Conservation (phyloP, 1,140 invertebrate genomes). For the Magallana angulata region DNA sequence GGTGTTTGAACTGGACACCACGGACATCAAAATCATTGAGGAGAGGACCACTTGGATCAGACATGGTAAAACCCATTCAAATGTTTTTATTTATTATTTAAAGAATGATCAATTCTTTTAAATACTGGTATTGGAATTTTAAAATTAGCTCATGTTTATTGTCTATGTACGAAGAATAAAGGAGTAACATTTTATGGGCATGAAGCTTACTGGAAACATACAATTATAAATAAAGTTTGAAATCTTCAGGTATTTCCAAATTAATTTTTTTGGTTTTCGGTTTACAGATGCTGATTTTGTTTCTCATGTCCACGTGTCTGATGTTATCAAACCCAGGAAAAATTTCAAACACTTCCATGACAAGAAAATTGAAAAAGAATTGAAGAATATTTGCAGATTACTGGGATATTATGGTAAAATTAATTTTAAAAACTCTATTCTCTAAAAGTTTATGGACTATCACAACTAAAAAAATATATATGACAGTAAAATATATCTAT, state of each 20-base stretch:
- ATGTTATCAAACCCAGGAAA: slow-evolving; percentile 64
- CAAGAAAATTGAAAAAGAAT: slow-evolving; percentile 60
- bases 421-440: no score
- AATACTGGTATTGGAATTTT: no score
- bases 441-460: not conserved
- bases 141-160: no score
- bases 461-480: no score
- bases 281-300: slow-evolving; percentile 19
- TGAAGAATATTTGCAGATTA: slow-evolving; percentile 58
- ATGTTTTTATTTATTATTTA: no score
- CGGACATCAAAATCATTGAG: slow-evolving; percentile 71
- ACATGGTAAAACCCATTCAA: slow-evolving; percentile 57
- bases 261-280: not conserved
- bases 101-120: no score
- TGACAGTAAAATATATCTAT: no score
- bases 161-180: no score
- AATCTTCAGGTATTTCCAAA: no score
- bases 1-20: slow-evolving; percentile 69
- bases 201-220: no score
- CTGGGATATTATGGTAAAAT: slow-evolving; percentile 69
- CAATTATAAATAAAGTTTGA: no score
- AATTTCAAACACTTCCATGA: slow-evolving; percentile 71
- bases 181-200: no score
- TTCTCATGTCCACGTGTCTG: not conserved
- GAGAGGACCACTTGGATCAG: slow-evolving; percentile 63